Evolutionary conservation across 2,113 vertebrate genomes (phyloP).

Genomic region (Petrocephalus zakoni): DNA sequence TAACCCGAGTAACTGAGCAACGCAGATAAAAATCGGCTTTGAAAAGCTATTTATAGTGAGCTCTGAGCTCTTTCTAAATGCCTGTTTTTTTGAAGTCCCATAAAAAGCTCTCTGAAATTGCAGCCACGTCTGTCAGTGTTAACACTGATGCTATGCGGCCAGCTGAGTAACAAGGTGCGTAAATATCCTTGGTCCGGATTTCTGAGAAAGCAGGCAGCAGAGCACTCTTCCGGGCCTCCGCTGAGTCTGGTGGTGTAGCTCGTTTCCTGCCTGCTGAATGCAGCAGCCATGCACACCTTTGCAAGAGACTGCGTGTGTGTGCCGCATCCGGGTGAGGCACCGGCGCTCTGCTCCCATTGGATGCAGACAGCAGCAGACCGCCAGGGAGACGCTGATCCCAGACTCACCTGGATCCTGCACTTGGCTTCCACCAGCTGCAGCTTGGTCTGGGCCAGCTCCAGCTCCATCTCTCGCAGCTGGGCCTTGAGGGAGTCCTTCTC

Average conservation of each 20-base stretch:
- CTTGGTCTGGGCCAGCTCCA: slow-evolving; percentile 98
- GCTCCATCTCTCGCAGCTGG: slow-evolving; percentile 90
- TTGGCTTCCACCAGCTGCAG: slow-evolving; percentile 98
- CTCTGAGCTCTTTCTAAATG: neutral
- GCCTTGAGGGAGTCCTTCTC: slow-evolving; percentile 91
- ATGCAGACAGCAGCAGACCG: too few species aligned
- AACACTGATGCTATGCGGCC: neutral
- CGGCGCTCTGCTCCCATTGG: neutral
- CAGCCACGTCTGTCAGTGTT: neutral
- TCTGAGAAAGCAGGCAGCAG: neutral
- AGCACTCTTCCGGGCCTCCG: neutral
- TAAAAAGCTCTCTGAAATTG: neutral
- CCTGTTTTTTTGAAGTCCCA: neutral
- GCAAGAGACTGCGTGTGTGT: neutral
- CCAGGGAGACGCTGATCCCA: too few species aligned
- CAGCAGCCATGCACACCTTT: neutral
- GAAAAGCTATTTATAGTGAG: neutral
- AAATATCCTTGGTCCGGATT: neutral
- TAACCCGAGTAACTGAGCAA: neutral
- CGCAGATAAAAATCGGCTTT: neutral
- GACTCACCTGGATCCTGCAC: slow-evolving; percentile 92
- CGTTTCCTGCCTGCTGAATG: neutral
- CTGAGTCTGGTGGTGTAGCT: neutral
- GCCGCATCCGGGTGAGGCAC: neutral
- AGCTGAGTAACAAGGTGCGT: neutral